Evolutionary conservation across 2,797 vertebrate genomes (phyloP), one percentile per base, ranked within the genome.

Genomic region (Dermochelys coriacea): DNA sequence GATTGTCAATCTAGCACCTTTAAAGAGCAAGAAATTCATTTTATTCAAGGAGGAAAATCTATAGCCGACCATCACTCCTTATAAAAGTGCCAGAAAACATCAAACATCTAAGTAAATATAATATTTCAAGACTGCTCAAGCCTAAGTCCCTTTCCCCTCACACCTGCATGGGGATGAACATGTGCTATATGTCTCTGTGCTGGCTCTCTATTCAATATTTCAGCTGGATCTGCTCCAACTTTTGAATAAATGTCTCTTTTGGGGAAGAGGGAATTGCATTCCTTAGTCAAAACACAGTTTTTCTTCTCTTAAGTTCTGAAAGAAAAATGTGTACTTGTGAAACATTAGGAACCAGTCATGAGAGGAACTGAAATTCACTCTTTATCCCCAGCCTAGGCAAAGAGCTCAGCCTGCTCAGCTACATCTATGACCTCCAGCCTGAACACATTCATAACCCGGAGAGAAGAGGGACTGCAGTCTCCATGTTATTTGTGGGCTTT

Each of bases 171-270:
- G 84, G 85, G 89, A 95, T 55, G 93, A 92, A 89, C 96, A 94
- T 89, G 88, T 92, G 88, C 89, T 74, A 3, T 68, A 50, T 12
- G 54, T 57, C 90, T 96, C 93, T 91, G 88, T 82, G 74, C 82
- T 85, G 95, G 59, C 96, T 95, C 88, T 95, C 82, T 64, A 23
- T 49, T 94, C 93, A 92, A 55, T 84, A 93, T 95, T 94, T 89
- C 55, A 74, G 90, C 90, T 97, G 88, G 95, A 96, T 5, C 81
- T 27, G 61, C 92, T 95, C 95, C 94, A 90, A 91, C 57, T 80
- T 86, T 95, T 95, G 96, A 96, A 97, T 93, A 97, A 97, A 97
- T 94, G 68, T 96, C 91, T 97, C 86, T 96, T 97, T 95, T 31
- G 87, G 90, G 96, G 93, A 95, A 97, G 84, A 97, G 89, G 94